A percentile compares a stretch with the other conserved stretches of the same genome.
phyloP scores from a whole-genome alignment of 35 echinoderm and acorn worm species.

The Apostichopus japonicus region DNA sequence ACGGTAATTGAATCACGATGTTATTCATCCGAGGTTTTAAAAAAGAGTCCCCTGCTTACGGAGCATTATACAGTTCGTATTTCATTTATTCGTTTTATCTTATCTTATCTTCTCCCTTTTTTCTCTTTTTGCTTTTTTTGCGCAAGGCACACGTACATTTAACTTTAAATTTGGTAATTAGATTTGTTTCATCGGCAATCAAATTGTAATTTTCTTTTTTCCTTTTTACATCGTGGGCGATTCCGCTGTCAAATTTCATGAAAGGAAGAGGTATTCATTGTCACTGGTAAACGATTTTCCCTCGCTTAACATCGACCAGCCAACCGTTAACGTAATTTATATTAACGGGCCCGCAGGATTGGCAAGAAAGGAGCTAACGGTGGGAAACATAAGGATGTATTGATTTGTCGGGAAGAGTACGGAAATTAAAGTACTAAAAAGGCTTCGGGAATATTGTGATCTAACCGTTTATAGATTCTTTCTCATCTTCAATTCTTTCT shows the following conservation, averaged over 20 bases:
- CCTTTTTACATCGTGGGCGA: constrained; percentile 31
- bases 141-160: constrained; percentile 21
- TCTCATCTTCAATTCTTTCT: neutral
- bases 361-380: neutral
- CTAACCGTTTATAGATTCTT: constrained; percentile 51
- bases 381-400: constrained; percentile 16
- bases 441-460: constrained; percentile 45
- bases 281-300: constrained; percentile 49
- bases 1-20: constrained; percentile 5
- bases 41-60: constrained; percentile 11
- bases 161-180: constrained; percentile 44
- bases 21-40: neutral
- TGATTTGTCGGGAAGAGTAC: constrained; percentile 33
- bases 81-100: neutral
- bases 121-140: neutral
- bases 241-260: constrained; percentile 53
- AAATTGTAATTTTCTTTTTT: constrained; percentile 54
- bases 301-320: constrained; percentile 55
- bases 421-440: constrained; percentile 64
- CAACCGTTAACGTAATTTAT: constrained; percentile 56
- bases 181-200: constrained; percentile 58
- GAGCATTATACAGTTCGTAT: constrained; percentile 2
- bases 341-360: constrained; percentile 55
- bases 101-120: neutral
- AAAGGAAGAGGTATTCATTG: constrained; percentile 60